Conservation (phyloP, 2,797 vertebrate genomes). For the Hoplostethus atlanticus region DNA sequence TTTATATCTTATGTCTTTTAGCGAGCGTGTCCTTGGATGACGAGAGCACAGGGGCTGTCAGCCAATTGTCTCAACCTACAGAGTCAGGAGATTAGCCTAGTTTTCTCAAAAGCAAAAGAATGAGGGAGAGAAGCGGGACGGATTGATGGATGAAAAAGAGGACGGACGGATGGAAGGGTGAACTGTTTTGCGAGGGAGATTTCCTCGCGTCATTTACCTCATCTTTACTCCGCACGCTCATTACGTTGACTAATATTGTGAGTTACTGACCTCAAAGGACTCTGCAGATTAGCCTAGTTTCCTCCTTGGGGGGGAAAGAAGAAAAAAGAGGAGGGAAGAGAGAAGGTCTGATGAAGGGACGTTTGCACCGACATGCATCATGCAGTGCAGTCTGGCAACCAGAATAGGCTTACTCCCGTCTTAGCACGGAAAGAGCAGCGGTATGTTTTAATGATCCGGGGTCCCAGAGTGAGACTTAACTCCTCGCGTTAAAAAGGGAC, state of each 20-base stretch:
- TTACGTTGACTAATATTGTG: conserved; percentile 13
- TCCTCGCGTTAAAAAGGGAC: too few relatives aligned
- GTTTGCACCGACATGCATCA: not conserved
- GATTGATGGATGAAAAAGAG: conserved; percentile 25
- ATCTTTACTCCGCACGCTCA: conserved; percentile 24
- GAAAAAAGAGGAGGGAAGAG: not conserved
- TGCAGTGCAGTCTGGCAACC: too few relatives aligned
- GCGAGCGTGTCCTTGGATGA: conserved; percentile 38
- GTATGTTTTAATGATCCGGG: too few relatives aligned
- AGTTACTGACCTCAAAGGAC: conserved; percentile 23
- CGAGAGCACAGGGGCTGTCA: conserved; percentile 20
- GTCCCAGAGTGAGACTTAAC: too few relatives aligned
- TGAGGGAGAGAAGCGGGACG: conserved; percentile 12
- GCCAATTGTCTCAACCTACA: conserved; percentile 37
- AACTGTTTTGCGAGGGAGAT: not conserved
- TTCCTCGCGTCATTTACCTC: conserved; percentile 33
- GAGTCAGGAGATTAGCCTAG: conserved; percentile 57
- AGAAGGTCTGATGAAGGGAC: not conserved
- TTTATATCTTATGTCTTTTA: not conserved
- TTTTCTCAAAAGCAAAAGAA: conserved; percentile 52
- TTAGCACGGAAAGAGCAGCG: too few relatives aligned
- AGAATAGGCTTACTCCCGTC: too few relatives aligned
- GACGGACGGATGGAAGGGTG: not conserved
- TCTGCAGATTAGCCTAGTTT: conserved; percentile 28
- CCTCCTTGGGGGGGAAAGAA: not conserved